phyloP scores from a whole-genome alignment of 2,113 vertebrate genomes.

The Colinus virginianus region DNA sequence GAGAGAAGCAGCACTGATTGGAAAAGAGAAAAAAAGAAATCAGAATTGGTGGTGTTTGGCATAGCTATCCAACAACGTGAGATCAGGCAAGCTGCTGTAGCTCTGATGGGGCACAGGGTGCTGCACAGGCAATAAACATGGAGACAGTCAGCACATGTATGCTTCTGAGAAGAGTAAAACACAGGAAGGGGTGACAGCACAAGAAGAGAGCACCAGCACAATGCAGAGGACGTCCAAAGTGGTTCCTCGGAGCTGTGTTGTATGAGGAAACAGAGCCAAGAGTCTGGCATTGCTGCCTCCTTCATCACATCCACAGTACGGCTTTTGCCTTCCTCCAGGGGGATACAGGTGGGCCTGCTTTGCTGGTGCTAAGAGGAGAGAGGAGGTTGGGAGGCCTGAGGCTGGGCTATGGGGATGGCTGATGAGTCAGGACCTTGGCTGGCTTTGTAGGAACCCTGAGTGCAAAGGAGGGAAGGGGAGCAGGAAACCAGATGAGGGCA shows the following conservation, averaged over 20 bases:
- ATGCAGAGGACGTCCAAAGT: neutral
- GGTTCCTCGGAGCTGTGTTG: neutral
- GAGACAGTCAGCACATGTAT: neutral
- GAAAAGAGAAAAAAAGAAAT: neutral
- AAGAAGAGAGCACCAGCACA: neutral
- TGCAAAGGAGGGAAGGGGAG: neutral
- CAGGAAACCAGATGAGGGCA: neutral
- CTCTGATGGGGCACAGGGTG: neutral
- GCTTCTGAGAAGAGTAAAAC: neutral
- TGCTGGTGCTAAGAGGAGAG: neutral
- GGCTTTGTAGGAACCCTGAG: neutral
- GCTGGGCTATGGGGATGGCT: rapidly evolving
- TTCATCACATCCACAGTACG: neutral
- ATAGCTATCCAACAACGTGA: neutral
- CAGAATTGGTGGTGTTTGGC: neutral
- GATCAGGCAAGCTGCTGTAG: neutral
- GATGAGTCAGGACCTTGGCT: neutral
- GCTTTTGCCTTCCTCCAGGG: neutral
- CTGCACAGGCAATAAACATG: neutral
- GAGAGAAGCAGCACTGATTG: neutral
- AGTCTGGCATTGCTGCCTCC: neutral
- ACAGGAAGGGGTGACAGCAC: neutral
- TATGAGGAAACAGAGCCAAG: neutral
- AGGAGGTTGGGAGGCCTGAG: neutral
- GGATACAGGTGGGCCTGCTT: neutral